Evolutionary conservation across 2,797 vertebrate genomes (phyloP).

Genomic region (Sebastes alutus): DNA sequence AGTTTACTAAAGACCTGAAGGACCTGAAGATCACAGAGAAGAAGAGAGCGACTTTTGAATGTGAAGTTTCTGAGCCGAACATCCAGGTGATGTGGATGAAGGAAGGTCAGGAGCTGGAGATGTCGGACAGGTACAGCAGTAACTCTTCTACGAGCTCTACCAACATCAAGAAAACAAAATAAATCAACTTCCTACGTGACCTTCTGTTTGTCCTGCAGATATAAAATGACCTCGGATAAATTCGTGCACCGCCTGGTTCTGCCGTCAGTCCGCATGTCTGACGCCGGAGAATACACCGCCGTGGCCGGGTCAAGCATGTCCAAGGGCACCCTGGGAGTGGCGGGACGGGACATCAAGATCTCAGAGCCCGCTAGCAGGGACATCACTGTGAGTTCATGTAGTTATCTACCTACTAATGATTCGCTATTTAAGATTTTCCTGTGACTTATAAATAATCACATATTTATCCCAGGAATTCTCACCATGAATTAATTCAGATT

Average conservation of each 20-base stretch:
- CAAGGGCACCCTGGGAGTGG: conserved; percentile 71
- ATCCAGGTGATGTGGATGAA: conserved; percentile 97
- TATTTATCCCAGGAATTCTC: background rate
- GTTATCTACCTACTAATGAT: background rate
- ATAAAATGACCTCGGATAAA: conserved; percentile 90
- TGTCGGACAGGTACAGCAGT: conserved; percentile 85
- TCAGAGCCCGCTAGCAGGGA: conserved; percentile 54
- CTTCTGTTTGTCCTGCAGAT: conserved; percentile 70
- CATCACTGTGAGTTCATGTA: conserved; percentile 53
- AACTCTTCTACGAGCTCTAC: background rate
- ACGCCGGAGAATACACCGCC: conserved; percentile 92
- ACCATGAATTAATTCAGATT: background rate
- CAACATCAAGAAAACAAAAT: background rate
- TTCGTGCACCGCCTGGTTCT: conserved; percentile 91
- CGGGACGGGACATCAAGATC: conserved; percentile 72
- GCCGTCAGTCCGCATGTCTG: conserved; percentile 89
- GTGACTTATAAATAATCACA: background rate
- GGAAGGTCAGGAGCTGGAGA: conserved; percentile 92
- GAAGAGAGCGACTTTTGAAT: conserved; percentile 96
- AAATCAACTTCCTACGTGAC: background rate
- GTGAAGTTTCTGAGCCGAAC: conserved; percentile 95
- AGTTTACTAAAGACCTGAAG: conserved; percentile 96
- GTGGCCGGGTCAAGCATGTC: conserved; percentile 95
- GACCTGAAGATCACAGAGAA: conserved; percentile 97
- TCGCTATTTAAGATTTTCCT: too few species aligned